Conservation (phyloP, 2,113 vertebrate genomes). For the Excalfactoria chinensis region DNA sequence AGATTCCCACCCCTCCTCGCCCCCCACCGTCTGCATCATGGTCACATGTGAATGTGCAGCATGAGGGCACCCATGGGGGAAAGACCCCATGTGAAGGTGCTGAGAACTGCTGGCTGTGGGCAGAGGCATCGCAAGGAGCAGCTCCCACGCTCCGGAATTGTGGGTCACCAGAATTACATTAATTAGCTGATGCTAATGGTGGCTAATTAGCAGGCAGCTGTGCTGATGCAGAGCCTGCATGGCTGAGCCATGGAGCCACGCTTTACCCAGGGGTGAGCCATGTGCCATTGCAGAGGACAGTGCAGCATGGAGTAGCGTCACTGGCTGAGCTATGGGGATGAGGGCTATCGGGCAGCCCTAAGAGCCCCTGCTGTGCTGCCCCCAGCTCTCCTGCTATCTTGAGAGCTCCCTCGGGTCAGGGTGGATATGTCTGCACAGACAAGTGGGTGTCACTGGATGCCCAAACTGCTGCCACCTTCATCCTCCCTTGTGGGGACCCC, state of each 20-base stretch:
- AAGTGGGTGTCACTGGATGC: slow-evolving; percentile 59
- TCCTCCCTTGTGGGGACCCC: background rate
- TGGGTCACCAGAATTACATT: slow-evolving; percentile 51
- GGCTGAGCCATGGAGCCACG: slow-evolving; percentile 7
- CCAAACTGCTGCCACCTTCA: background rate
- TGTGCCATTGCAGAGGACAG: background rate
- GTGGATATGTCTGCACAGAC: background rate
- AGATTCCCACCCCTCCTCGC: background rate
- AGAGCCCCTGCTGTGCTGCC: slow-evolving; percentile 21
- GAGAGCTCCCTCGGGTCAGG: slow-evolving; percentile 18
- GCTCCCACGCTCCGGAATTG: slow-evolving; percentile 65
- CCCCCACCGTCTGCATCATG: background rate
- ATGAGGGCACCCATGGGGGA: background rate
- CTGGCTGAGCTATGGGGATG: background rate
- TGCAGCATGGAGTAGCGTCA: background rate
- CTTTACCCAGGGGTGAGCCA: slow-evolving; percentile 16
- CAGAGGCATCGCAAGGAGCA: slow-evolving; percentile 33
- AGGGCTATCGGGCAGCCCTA: background rate
- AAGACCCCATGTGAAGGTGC: background rate
- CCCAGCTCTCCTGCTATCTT: slow-evolving; percentile 1
- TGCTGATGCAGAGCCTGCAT: slow-evolving; percentile 44
- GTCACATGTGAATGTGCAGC: background rate
- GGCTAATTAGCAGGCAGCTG: slow-evolving; percentile 28
- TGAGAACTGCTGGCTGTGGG: background rate
- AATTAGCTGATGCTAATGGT: slow-evolving; percentile 50